phyloP scores from a whole-genome alignment of 1,140 invertebrate genomes.

The Aporrectodea caliginosa region DNA sequence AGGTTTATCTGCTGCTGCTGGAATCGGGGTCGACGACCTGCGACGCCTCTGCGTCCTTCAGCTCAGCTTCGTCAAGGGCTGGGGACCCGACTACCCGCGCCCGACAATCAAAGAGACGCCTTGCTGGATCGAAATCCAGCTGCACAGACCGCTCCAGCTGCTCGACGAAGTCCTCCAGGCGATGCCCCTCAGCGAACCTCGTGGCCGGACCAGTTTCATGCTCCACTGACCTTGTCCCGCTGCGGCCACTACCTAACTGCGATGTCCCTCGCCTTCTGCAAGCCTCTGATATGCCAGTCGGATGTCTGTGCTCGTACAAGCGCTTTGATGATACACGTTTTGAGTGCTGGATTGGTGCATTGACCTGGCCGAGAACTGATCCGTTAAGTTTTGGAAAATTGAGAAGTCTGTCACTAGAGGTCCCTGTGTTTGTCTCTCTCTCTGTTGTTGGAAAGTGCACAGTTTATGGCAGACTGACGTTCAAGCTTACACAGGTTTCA shows the following conservation, averaged over 20 bases:
- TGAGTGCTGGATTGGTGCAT: no score
- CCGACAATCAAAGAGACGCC: slow-evolving; percentile 98
- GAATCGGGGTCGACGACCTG: slow-evolving; percentile 97
- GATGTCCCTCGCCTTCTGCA: background rate
- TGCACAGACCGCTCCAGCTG: slow-evolving; percentile 87
- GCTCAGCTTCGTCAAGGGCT: slow-evolving; percentile 97
- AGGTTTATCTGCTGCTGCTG: slow-evolving; percentile 76
- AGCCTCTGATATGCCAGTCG: no score
- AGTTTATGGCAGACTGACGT: no score
- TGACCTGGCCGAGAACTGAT: no score
- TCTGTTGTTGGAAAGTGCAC: no score
- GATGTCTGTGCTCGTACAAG: no score
- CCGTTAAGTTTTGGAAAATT: no score
- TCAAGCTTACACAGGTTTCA: no score
- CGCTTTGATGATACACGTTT: no score
- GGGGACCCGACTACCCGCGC: slow-evolving; percentile 95
- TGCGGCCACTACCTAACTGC: no score
- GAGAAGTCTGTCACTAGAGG: no score
- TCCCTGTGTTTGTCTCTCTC: no score
- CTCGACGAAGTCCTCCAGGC: slow-evolving; percentile 87
- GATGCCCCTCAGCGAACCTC: slow-evolving; percentile 6
- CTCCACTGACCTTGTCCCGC: background rate
- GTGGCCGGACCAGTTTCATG: background rate
- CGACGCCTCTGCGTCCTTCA: slow-evolving; percentile 89
- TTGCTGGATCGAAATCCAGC: slow-evolving; percentile 96